These are phyloP conservation scores for Cryptotis parvus DNA, from an alignment of 2,113 vertebrate species.

Conservation along the genomic window DNA sequence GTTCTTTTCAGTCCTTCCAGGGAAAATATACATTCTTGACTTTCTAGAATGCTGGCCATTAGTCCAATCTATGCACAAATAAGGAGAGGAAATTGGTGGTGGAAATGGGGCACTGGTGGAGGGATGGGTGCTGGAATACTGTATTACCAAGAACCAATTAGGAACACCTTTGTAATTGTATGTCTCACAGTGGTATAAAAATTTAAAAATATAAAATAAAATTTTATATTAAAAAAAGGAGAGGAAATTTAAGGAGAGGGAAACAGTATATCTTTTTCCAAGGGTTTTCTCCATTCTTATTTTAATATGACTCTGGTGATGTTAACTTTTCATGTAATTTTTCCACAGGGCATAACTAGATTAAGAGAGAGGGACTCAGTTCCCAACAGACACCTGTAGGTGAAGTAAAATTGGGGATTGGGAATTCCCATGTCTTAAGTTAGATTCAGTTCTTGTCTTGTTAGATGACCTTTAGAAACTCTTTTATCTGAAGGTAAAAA, in stretches of 20 bases:
- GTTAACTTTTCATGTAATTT: background rate
- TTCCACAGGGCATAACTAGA: background rate
- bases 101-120: too few relatives aligned
- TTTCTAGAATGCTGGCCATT: background rate
- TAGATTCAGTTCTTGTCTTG: constrained; percentile 13
- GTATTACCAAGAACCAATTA: too few relatives aligned
- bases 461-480: constrained; percentile 50
- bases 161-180: too few relatives aligned
- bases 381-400: background rate
- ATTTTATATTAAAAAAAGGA: too few relatives aligned
- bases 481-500: constrained; percentile 44
- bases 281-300: background rate
- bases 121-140: too few relatives aligned
- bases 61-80: background rate
- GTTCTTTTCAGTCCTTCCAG: background rate
- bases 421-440: background rate
- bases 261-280: background rate
- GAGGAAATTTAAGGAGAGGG: background rate
- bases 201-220: too few relatives aligned
- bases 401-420: background rate
- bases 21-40: background rate
- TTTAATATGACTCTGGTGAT: background rate
- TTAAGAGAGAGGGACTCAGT: background rate
- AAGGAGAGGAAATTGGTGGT: too few relatives aligned
- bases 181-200: too few relatives aligned